Base-by-base conservation (phyloP, 1,140 invertebrate species). In the Pectinophora gossypiella region DNA sequence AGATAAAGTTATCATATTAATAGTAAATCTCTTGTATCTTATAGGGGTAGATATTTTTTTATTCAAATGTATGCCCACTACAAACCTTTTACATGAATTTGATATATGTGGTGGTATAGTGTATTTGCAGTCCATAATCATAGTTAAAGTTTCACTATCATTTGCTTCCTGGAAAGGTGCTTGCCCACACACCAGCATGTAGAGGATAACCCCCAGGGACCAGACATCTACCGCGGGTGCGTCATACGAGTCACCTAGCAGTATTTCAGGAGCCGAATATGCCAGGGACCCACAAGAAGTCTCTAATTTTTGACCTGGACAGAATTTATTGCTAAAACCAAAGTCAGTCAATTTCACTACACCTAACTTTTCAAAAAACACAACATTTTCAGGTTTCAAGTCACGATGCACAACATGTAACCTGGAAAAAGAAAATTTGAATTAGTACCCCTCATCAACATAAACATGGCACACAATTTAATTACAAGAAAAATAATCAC, bases 81-180 rank as follows among this genome's bases (percentile, higher is more conserved):
- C 27, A 32, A 9, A 96, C 94, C 91, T 92, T 89, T 93, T 93
- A 84, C 98, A 99, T 51, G 92, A 91, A 16, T 91, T 88, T n/a
- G 96, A 97, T 19, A 99, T 93, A 83, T 98, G 94, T 19, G 90
- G 76, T 49, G 98, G 97, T 68, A 99, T 94, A 44, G 94, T 94
- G 80, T 99, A 99, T 91, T 98, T 99, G 89, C 98, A 99, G 81
- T 99, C 98, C 95, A 99, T 98, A 58, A 99, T 99, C 96, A 98
- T 99, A 1, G 97, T 99, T 12, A 99, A 88, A 0, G 98, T 99
- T 90, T 99, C 98, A 73, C 97, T 99, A 82, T 99, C 98, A 88
- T 99, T 99, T 18, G 97, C 97, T 89, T 99, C 98, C 89, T 99
- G 97, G 85, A 99, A 99, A 12, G 98, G 98, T 12, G 98, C 94